A percentile compares a stretch with the other conserved stretches of the same genome.
These are phyloP conservation scores for Crotalus viridis DNA, from an alignment of 2,113 vertebrate genomes.

Conservation along the genomic window DNA sequence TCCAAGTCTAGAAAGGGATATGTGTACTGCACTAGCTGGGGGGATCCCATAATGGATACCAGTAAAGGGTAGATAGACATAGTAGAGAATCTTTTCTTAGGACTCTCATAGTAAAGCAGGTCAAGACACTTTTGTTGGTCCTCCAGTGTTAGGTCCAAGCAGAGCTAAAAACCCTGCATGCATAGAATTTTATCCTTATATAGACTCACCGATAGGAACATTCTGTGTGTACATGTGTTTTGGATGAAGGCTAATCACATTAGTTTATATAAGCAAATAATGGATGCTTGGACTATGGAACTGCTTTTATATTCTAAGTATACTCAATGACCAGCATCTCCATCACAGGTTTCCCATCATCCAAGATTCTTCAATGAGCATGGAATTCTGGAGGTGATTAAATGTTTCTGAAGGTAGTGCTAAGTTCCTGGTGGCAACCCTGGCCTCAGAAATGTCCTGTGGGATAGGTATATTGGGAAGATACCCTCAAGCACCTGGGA, in stretches of 20 bases:
- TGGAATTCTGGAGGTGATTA: neutral
- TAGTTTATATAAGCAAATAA: neutral
- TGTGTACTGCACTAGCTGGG: neutral
- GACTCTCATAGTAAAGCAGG: neutral
- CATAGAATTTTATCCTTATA: neutral
- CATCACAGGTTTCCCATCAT: neutral
- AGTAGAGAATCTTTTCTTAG: neutral
- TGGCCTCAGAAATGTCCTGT: neutral
- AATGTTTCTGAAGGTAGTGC: neutral
- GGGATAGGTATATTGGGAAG: neutral
- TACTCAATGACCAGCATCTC: neutral
- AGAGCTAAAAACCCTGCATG: neutral
- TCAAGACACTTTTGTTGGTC: neutral
- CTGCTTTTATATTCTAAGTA: neutral
- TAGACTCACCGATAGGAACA: neutral
- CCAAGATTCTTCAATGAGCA: neutral
- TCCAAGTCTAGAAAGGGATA: neutral
- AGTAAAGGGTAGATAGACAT: neutral
- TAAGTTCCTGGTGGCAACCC: neutral
- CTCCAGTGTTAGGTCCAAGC: neutral
- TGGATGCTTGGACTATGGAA: neutral
- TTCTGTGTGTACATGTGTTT: neutral
- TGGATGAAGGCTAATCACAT: neutral
- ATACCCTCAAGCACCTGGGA: neutral
- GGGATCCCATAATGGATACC: neutral